Base-by-base conservation (phyloP, 2,888 invertebrate genomes). In the Mechanitis mazaeus region DNA sequence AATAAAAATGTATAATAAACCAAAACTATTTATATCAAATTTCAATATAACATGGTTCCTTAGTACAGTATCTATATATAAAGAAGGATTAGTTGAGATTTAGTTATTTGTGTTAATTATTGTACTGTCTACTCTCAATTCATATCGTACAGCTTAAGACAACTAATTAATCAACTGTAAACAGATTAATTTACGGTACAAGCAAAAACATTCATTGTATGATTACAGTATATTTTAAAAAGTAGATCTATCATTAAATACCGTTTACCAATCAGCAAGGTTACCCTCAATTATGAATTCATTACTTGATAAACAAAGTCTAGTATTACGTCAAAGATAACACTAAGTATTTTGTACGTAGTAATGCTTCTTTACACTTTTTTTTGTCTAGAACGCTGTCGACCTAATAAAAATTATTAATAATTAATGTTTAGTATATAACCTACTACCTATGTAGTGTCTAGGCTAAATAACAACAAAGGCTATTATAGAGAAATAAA, bases 191-290 rank as follows among this genome's bases (percentile, higher is more conserved):
- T 50, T 50, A 50, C 50, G 50, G 50, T 50, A 31, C 50, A 31
- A 50, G 31, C 31, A 50, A 50, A 50, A 50, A 47, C 47, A 28
- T 47, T 47, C 20, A 47, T 20, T 47, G 28, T 31, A 31, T 50
- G 50, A 31, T 42, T 9, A 31, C 5, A 31, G 35, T 35, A 35
- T 35, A 6, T 3, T 35, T 35, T 31, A 50, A 50, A 50, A 50
- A 50, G 31, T 50, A 31, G 50, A 50, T 31, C 31, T 11, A 31
- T 31, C 50, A 50, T 50, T 50, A 50, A 20, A 50, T 50, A 50
- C 28, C 28, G 50, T 50, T 50, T 50, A 50, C 11, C 50, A 50
- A 50, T 50, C 50, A 50, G 6, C 50, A 50, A 50, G 50, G 50
- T 50, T 50, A 50, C 7, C 50, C 50, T 50, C 50, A 50, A 9